Base-by-base conservation (phyloP, 2,797 vertebrate genomes). In the Mormyrus hasselquistii region DNA sequence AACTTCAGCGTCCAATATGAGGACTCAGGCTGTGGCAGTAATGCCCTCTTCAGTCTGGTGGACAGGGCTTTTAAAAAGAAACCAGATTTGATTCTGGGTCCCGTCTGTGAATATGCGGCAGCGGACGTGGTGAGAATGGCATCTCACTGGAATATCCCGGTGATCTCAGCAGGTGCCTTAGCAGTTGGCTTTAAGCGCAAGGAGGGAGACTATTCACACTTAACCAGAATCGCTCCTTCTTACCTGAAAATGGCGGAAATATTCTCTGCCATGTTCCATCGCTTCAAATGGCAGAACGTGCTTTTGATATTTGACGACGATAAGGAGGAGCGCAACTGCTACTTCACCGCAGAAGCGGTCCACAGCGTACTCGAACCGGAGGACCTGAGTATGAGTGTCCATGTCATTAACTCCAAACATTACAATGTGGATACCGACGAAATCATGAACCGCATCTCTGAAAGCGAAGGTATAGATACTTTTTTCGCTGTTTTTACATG, bases 201-300 rank as follows among this genome's bases (percentile, higher is more conserved):
- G 93, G 91, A 91, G 65, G 89, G 91, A 12, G 98, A 99, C 85
- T 99, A 94, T 94, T 96, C 97, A 69, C 97, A 97, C 91, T 97
- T 99, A 89, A 98, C 98, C 41, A 97, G 98, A 90, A 96, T 98
- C 89, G 96, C 97, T 0, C 98, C 98, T 34, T 96, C 97, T 89
- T 99, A 99, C 94, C 94, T 96, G 93, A 98, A 99, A 91, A 98
- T 99, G 98, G 98, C 98, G 14, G 97, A 98, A 94, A 97, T 96
- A 86, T 97, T 99, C 95, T 93, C 93, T 2, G 96, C 97, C 29
- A 96, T 99, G 91, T 98, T 98, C 91, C 95, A 94, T 49, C 95
- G 96, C 93, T 98, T 97, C 95, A 92, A 93, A 73, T 99, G 98
- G 98, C 96, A 88, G 92, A 95, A 93, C 87, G 97, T 96, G 0